phyloP scores from a whole-genome alignment of 2,888 invertebrate genomes.

The Synergus itoensis region DNA sequence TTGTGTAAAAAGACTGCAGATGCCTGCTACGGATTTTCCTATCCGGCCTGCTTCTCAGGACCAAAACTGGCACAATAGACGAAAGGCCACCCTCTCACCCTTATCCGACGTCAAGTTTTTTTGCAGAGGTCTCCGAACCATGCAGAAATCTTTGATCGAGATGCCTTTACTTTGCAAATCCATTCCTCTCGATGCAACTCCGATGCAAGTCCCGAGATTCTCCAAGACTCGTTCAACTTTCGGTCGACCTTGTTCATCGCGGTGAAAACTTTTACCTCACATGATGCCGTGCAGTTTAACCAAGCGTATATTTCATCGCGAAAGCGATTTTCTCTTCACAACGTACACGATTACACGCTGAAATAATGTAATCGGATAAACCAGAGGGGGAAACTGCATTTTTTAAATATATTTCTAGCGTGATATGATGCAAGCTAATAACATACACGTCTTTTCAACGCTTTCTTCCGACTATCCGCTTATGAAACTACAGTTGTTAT shows the following conservation, averaged over 20 bases:
- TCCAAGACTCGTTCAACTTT: conserved; percentile 12
- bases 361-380: conserved; percentile 30
- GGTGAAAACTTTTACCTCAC: conserved; percentile 31
- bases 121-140: neutral
- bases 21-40: neutral
- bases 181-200: conserved; percentile 11
- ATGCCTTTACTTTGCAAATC: conserved; percentile 12
- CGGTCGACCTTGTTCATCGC: conserved; percentile 21
- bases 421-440: neutral
- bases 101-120: neutral
- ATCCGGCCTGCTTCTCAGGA: neutral
- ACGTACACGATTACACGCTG: conserved; percentile 19
- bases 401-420: neutral
- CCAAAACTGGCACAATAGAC: neutral
- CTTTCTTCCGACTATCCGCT: neutral
- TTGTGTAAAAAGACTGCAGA: neutral
- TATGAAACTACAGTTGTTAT: neutral
- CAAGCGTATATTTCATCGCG: conserved; percentile 32
- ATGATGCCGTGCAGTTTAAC: conserved; percentile 22
- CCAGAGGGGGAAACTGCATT: neutral
- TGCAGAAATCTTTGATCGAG: conserved; percentile 18
- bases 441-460: conserved; percentile 10
- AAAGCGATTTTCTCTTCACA: conserved; percentile 21
- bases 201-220: conserved; percentile 4
- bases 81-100: neutral